Evolutionary conservation across 2,113 vertebrate genomes (phyloP).

Genomic region (Hirundichthys speculiger): DNA sequence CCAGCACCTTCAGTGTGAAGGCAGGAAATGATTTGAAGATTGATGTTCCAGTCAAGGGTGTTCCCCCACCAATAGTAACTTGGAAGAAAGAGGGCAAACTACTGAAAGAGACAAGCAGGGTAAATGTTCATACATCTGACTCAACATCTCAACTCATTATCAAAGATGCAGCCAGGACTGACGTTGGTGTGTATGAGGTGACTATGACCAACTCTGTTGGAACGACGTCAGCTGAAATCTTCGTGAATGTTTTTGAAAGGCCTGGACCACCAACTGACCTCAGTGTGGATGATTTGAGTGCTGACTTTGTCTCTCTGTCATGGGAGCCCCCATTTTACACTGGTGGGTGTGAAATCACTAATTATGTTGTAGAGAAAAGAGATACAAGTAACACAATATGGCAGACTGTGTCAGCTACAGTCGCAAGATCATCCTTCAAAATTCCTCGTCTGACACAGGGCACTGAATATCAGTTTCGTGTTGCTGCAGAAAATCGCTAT

Average conservation of each 20-base stretch:
- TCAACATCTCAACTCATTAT: constrained; percentile 86
- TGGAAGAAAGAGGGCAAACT: constrained; percentile 92
- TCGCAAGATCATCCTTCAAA: constrained; percentile 96
- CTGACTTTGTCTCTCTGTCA: constrained; percentile 89
- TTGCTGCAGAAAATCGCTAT: constrained; percentile 96
- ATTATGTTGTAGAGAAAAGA: constrained; percentile 95
- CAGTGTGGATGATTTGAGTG: constrained; percentile 90
- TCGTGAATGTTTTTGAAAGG: constrained; percentile 92
- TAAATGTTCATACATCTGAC: constrained; percentile 90
- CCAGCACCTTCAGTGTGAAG: constrained; percentile 91
- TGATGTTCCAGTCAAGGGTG: constrained; percentile 91
- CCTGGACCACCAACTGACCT: constrained; percentile 90
- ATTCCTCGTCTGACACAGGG: constrained; percentile 88
- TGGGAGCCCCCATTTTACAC: constrained; percentile 94
- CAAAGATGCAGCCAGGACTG: constrained; percentile 90
- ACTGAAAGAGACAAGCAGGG: constrained; percentile 94
- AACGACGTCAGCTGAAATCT: constrained; percentile 83
- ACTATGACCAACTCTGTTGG: constrained; percentile 88
- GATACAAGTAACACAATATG: constrained; percentile 92
- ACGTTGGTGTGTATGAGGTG: constrained; percentile 91
- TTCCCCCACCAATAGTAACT: constrained; percentile 84
- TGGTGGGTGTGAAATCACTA: constrained; percentile 95
- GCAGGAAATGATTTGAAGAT: constrained; percentile 94
- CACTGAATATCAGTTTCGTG: constrained; percentile 95
- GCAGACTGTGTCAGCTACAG: constrained; percentile 92